These are phyloP conservation scores for Sycophila texana DNA, from an alignment of 2,888 invertebrate genomes.

Conservation along the genomic window DNA sequence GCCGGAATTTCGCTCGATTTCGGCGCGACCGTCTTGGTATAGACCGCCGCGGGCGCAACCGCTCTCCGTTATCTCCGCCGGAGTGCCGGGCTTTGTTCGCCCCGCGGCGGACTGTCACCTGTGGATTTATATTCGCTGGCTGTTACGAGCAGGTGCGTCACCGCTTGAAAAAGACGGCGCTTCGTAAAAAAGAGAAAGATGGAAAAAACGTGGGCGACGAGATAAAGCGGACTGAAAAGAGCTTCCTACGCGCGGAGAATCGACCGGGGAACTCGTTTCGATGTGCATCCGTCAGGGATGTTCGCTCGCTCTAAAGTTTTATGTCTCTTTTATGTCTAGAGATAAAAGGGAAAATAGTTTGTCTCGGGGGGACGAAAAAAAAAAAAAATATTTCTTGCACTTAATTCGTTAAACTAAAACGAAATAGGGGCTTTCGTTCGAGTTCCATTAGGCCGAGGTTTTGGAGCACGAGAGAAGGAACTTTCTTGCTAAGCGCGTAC, in stretches of 20 bases:
- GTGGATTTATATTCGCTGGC: too few relatives aligned
- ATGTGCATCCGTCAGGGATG: background rate
- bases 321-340: too few relatives aligned
- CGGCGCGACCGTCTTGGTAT: background rate
- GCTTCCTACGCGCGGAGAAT: background rate
- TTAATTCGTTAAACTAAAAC: too few relatives aligned
- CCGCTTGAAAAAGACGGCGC: slow-evolving; percentile 19
- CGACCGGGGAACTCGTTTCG: background rate
- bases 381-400: too few relatives aligned
- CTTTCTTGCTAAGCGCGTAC: slow-evolving; percentile 56
- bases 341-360: too few relatives aligned
- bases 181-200: background rate
- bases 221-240: background rate
- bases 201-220: background rate
- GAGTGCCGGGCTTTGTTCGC: background rate
- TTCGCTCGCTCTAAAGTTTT: background rate
- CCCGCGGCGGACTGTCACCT: too few relatives aligned
- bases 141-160: background rate
- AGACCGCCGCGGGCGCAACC: background rate
- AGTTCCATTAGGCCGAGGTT: too few relatives aligned
- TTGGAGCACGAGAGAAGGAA: too few relatives aligned
- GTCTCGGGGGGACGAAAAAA: too few relatives aligned
- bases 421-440: too few relatives aligned
- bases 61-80: background rate
- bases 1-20: slow-evolving; percentile 20